Conservation (phyloP, 2,797 vertebrate species). For the Varecia variegata region DNA sequence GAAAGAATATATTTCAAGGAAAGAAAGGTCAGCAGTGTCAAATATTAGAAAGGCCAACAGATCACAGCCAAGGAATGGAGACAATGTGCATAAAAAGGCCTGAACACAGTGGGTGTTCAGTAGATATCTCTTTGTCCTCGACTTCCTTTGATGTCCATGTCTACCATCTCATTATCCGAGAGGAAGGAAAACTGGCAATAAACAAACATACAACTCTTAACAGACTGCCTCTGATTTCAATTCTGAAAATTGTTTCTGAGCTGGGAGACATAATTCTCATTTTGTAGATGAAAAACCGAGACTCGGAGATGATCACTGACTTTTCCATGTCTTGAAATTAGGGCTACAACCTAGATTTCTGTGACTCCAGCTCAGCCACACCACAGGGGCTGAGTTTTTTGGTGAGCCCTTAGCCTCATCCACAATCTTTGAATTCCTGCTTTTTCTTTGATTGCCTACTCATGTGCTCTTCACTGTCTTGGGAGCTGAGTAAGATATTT, state of each 20-base stretch:
- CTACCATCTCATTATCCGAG: neutral
- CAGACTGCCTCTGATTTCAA: fast-evolving
- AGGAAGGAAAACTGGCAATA: neutral
- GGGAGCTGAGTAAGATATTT: neutral
- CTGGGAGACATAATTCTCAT: neutral
- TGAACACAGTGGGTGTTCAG: neutral
- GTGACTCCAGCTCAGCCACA: too few species aligned
- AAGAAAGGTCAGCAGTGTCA: neutral
- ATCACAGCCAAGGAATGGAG: neutral
- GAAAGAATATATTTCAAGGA: neutral
- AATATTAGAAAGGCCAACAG: neutral
- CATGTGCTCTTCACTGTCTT: neutral
- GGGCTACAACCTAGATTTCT: neutral
- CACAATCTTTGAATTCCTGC: neutral
- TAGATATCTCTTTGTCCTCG: neutral
- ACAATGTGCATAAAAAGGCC: neutral
- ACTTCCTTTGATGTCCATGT: neutral
- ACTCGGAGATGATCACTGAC: neutral
- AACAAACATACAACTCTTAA: neutral
- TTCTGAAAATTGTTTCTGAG: neutral
- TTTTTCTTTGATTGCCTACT: neutral
- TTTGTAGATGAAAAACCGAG: neutral
- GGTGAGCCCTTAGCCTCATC: neutral
- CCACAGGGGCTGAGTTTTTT: fast-evolving
- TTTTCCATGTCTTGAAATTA: neutral